Evolutionary conservation across 2,113 vertebrate species (phyloP), one percentile per base, ranked within the genome.

Genomic region (Saccopteryx leptura): DNA sequence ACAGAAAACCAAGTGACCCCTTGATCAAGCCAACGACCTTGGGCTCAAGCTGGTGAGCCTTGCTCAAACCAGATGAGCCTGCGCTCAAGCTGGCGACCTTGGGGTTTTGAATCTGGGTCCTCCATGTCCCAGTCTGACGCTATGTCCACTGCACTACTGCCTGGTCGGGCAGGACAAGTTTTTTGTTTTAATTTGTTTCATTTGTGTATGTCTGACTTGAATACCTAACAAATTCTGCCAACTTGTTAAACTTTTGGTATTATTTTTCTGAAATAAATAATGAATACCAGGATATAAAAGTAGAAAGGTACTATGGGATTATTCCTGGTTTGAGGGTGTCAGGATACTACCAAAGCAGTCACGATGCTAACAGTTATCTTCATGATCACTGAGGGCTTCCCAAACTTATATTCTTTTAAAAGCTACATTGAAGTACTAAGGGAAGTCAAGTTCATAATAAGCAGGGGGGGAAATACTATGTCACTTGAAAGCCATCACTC

Each of bases 181-280:
- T 74, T 86, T 80, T 66, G 8, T 78, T 93, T 81, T 78, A 8
- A 71, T 89, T 88, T 78, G 2, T 46, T 75, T 84, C 74, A 4
- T 54, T 56, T 74, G 1, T 86, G 1, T 61, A 66, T 76, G 46
- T 78, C 26, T 72, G 12, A 94, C 4, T 14, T 72, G 8, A 74
- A 33, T 85, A 18, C 15, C 23, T 83, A 75, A 86, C 21, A 94
- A 26, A 61, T 79, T 66, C n/a, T 75, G 21, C 10, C 23, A 78
- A 54, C 11, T 88, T 13, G 7, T 50, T 61, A 74, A 48, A 1
- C 7, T 39, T 58, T 78, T 28, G 1, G 23, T 31, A 31, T 66
- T 88, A 48, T 39, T 79, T 86, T 48, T 31, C 75, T 66, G 68
- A 12, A 93, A 76, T 26, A 80, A 89, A 85, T 68, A 81, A 39